phyloP scores from a whole-genome alignment of 2,888 invertebrate genomes.

The Germaria angustata region DNA sequence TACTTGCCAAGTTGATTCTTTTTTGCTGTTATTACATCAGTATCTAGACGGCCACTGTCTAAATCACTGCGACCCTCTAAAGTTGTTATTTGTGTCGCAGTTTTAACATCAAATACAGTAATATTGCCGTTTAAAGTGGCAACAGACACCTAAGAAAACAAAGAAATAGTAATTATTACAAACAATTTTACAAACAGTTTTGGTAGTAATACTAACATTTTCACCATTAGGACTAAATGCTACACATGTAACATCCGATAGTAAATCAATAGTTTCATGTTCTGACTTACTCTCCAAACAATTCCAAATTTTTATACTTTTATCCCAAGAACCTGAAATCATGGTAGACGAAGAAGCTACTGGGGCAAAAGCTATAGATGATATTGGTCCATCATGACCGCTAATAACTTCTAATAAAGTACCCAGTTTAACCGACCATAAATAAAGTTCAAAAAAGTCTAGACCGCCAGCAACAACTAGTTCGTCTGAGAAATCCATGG shows the following conservation, averaged over 20 bases:
- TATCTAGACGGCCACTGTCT: constrained; percentile 89
- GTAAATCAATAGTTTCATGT: constrained; percentile 89
- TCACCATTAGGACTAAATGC: constrained; percentile 94
- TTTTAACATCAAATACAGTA: constrained; percentile 87
- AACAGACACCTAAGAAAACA: constrained; percentile 86
- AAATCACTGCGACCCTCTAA: constrained; percentile 96
- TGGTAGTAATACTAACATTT: constrained; percentile 81
- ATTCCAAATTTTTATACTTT: constrained; percentile 94
- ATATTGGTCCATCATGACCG: constrained; percentile 96
- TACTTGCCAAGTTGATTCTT: constrained; percentile 92
- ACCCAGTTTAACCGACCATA: constrained; percentile 98
- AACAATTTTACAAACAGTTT: background rate
- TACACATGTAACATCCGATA: constrained; percentile 90
- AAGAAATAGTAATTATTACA: background rate
- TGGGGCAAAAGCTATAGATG: constrained; percentile 90
- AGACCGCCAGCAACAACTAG: constrained; percentile 96
- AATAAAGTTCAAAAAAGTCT: constrained; percentile 95
- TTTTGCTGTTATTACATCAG: constrained; percentile 93
- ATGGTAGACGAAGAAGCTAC: constrained; percentile 86
- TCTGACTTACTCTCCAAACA: constrained; percentile 90
- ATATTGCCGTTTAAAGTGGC: constrained; percentile 94
- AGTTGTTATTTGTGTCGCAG: constrained; percentile 85
- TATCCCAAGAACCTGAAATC: constrained; percentile 97
- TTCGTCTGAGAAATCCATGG: constrained; percentile 94
- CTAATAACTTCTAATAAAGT: constrained; percentile 92